Evolutionary conservation across 1,140 invertebrate genomes (phyloP), one percentile per base, ranked within the genome.

Genomic region (Pachyrhynchus sulphureomaculatus): DNA sequence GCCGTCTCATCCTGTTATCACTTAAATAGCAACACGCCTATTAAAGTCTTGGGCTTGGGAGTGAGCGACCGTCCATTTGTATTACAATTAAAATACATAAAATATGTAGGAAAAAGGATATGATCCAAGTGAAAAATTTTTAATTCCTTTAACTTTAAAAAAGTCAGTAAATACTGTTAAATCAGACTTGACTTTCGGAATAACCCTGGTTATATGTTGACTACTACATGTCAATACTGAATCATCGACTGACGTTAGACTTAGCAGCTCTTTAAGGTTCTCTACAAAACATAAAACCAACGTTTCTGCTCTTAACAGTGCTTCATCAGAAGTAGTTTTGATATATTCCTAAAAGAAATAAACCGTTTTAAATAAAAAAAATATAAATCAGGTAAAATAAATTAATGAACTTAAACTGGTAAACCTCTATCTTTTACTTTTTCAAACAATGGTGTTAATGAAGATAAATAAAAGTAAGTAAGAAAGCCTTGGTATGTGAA

Each of bases 101-200:
- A n/a, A n/a, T n/a, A 1, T 29, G 26, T 29, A 9, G 5, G 5
- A 29, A 75, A 83, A 87, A 88, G 86, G 87, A 87, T 90, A 90
- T 81, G 88, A 88, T 80, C 87, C 87, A 68, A 92, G 83, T 0
- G 86, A 86, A 60, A 91, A 87, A 70, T 92, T 91, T 41, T 86
- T 83, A 10, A 88, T 73, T 0, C 88, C 86, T 69, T 91, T 92
- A 0, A 88, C 88, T 69, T 85, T 84, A 0, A 92, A 76, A 68
- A 90, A 91, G 56, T 88, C 86, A 4, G 64, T 68, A 54, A 71
- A 76, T 20, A 10, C 68, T 4, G 48, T 24, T 21, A 76, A 56
- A 60, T 70, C 71, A 12, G 71, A 64, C 9, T 56, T 59, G 23
- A 74, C 68, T 33, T 52, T 55, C 24, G 66, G 68, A 2, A 66